Evolutionary conservation across 2,888 invertebrate species (phyloP).

Genomic region (Amorpha juglandis): DNA sequence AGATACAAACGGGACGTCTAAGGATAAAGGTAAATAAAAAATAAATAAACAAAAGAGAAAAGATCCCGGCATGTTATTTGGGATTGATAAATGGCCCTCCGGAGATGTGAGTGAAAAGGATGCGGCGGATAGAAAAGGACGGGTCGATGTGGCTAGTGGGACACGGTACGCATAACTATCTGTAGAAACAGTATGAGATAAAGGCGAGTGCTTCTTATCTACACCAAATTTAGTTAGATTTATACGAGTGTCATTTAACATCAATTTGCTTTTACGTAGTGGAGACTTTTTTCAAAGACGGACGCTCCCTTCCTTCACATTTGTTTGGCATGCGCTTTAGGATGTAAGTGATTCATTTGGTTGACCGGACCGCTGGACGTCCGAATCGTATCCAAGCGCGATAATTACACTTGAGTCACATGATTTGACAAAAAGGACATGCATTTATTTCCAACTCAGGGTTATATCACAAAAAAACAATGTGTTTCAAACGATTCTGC

Average conservation of each 20-base stretch:
- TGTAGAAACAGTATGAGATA: constrained; percentile 71
- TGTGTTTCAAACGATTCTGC: neutral
- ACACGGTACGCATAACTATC: constrained; percentile 62
- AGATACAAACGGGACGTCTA: constrained; percentile 70
- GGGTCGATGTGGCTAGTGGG: constrained; percentile 73
- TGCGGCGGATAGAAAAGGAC: constrained; percentile 68
- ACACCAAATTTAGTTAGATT: constrained; percentile 44
- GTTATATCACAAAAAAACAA: no score
- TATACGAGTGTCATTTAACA: constrained; percentile 43
- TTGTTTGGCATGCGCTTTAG: constrained; percentile 56
- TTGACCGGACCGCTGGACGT: constrained; percentile 53
- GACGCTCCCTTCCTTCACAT: constrained; percentile 63
- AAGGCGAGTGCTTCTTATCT: constrained; percentile 74
- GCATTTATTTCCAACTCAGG: neutral
- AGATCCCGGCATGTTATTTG: constrained; percentile 82
- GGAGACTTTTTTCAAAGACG: constrained; percentile 42
- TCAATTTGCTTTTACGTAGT: constrained; percentile 35
- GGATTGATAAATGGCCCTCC: constrained; percentile 83
- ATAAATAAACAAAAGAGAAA: constrained; percentile 79
- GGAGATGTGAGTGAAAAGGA: constrained; percentile 71
- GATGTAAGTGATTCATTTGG: constrained; percentile 55
- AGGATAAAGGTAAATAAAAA: constrained; percentile 81
- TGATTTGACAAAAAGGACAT: neutral
- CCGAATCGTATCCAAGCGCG: constrained; percentile 29
- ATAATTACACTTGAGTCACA: neutral